Percentiles rank a stretch among this genome's conserved stretches.
Evolutionary conservation across 1,140 invertebrate species (phyloP).

Genomic region (Heliothis virescens): DNA sequence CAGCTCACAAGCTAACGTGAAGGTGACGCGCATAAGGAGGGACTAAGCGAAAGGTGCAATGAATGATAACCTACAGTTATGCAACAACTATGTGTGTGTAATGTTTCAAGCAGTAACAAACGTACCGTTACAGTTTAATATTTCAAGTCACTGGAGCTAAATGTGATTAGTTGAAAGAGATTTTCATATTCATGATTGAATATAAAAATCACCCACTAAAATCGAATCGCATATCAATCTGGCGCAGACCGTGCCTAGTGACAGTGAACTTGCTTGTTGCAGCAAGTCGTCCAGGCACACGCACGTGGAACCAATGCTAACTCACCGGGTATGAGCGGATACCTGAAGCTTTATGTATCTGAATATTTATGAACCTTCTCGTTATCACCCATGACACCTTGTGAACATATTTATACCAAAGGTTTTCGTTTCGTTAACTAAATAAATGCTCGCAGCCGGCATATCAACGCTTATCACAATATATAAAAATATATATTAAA

Average conservation of each 20-base stretch:
- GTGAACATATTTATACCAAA: slow-evolving; percentile 56
- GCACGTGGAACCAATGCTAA: slow-evolving; percentile 64
- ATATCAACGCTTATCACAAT: slow-evolving; percentile 85
- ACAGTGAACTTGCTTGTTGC: slow-evolving; percentile 81
- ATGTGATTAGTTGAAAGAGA: slow-evolving; percentile 81
- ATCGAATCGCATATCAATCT: slow-evolving; percentile 66
- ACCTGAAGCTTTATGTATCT: slow-evolving; percentile 39
- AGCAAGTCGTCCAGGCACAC: slow-evolving; percentile 84
- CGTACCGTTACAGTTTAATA: slow-evolving; percentile 53
- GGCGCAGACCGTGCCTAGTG: slow-evolving; percentile 75
- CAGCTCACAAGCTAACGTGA: slow-evolving; percentile 81
- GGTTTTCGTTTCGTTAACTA: slow-evolving; percentile 76
- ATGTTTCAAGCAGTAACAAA: slow-evolving; percentile 38
- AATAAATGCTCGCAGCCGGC: slow-evolving; percentile 83
- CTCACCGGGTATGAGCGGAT: slow-evolving; percentile 43
- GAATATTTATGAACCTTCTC: slow-evolving; percentile 44
- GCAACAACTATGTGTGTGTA: slow-evolving; percentile 39
- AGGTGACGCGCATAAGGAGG: slow-evolving; percentile 61
- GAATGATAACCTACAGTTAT: slow-evolving; percentile 69
- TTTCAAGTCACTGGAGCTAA: slow-evolving; percentile 61
- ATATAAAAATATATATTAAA: slow-evolving; percentile 86
- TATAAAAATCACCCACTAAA: slow-evolving; percentile 85
- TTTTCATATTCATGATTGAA: slow-evolving; percentile 80
- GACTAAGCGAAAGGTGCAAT: slow-evolving; percentile 68
- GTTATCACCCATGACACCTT: slow-evolving; percentile 72